Evolutionary conservation across 2,888 invertebrate genomes (phyloP), one percentile per base, ranked within the genome.

Genomic region (Troilus luridus): DNA sequence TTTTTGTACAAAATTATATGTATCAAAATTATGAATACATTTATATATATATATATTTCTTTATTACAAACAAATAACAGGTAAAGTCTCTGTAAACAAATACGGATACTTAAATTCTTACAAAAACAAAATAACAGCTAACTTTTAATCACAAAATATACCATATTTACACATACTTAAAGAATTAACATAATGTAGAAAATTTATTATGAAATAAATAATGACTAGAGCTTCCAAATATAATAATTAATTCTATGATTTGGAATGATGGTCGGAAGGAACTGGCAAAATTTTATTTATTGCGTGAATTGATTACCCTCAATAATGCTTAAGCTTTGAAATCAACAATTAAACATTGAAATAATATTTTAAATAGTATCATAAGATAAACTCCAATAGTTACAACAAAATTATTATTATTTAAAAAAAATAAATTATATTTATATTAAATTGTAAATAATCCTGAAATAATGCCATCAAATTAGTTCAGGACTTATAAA

Each of bases 11-110:
- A 77, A 41, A 77, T 41, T 77, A 27, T 19, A 77, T 41, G 72
- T 41, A 77, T 72, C 72, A 72, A 72, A 72, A 72, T 72, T 14
- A 72, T 72, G 27, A 72, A 27, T 72, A 72, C 72, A 72, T 72
- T 27, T 14, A 27, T 3, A 72, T 27, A 72, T 27, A 17, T 77
- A 41, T 77, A 41, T 41, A 41, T 17, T 77, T 77, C 7, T 41
- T 19, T 3, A 77, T 77, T 77, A 77, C 72, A 77, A 77, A 77
- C 72, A 77, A 27, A 77, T 41, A 77, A 77, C 72, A 0, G 17
- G 72, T 41, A 41, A 41, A 24, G 24, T 24, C 17, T 77, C 72
- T 72, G 3, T 77, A 27, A 41, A 77, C 19, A 77, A 77, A 77
- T 41, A 77, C 14, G 11, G 27, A 77, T 77, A 77, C 8, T 77